Percentiles rank a stretch among this genome's conserved stretches.
Conservation (phyloP, 2,888 invertebrate species). For the Drosophila koepferae region DNA sequence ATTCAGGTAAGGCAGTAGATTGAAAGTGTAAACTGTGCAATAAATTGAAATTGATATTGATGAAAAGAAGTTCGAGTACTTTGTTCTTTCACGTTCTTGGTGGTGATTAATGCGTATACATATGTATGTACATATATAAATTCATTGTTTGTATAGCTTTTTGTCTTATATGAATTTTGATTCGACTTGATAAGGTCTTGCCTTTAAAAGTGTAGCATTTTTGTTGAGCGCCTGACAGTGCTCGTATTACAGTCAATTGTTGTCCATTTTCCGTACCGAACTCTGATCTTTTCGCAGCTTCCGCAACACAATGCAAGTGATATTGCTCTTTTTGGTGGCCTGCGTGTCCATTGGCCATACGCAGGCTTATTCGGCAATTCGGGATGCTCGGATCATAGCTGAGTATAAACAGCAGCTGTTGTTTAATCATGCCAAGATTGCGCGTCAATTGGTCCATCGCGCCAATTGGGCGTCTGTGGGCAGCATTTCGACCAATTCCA, state of each 20-base stretch:
- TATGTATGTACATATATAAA: not conserved
- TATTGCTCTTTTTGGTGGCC: conserved; percentile 33
- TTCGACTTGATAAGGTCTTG: conserved; percentile 19
- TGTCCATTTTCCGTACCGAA: conserved; percentile 2
- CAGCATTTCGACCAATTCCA: conserved; percentile 80
- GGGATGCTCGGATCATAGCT: conserved; percentile 74
- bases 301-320: conserved; percentile 34
- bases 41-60: not conserved
- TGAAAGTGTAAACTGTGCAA: not conserved
- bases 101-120: not conserved
- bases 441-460: conserved; percentile 82
- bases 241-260: not conserved
- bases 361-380: conserved; percentile 71
- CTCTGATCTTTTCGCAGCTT: conserved; percentile 8
- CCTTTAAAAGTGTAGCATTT: conserved; percentile 25
- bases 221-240: not conserved
- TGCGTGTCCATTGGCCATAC: conserved; percentile 16
- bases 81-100: conserved; percentile 45
- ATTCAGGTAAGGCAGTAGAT: conserved; percentile 17
- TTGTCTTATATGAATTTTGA: conserved; percentile 5
- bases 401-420: conserved; percentile 57
- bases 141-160: not conserved
- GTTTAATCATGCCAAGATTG: conserved; percentile 83
- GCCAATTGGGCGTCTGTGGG: conserved; percentile 84
- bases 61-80: conserved; percentile 1